Evolutionary conservation across 92 coral and sea anemone species (phyloP).

Genomic region (Ricordea florida): DNA sequence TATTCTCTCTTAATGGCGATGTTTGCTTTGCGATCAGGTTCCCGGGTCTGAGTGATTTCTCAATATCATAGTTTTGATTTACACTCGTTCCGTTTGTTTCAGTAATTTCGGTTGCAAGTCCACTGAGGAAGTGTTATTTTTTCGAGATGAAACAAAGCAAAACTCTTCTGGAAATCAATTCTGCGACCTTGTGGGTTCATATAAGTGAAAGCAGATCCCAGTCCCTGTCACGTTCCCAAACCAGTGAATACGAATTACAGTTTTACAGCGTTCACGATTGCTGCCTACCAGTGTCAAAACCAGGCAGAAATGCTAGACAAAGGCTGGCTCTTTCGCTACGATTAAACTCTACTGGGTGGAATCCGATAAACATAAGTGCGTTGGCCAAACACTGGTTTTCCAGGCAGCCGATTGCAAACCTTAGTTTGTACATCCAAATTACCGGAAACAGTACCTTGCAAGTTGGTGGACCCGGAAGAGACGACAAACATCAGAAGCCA

Average conservation of each 20-base stretch:
- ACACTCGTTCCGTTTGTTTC: no score
- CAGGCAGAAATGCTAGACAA: neutral
- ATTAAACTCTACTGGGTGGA: constrained; percentile 20
- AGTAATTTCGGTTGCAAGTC: neutral
- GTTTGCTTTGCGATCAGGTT: no score
- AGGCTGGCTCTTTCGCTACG: neutral
- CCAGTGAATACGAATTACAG: neutral
- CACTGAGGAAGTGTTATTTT: neutral
- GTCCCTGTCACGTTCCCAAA: neutral
- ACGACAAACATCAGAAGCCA: neutral
- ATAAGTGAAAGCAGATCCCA: neutral
- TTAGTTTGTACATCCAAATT: neutral
- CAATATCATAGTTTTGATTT: no score
- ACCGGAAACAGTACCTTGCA: neutral
- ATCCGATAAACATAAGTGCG: neutral
- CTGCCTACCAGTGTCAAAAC: no score
- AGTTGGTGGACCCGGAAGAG: neutral
- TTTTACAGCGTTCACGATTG: neutral
- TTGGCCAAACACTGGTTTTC: constrained; percentile 18
- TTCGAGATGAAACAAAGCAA: neutral
- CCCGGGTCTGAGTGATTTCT: no score
- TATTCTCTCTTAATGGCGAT: no score
- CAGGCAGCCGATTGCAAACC: neutral
- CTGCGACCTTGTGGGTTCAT: constrained; percentile 24
- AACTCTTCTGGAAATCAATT: neutral